Evolutionary conservation across 2,797 vertebrate genomes (phyloP).

Genomic region (Pogonophryne albipinna): DNA sequence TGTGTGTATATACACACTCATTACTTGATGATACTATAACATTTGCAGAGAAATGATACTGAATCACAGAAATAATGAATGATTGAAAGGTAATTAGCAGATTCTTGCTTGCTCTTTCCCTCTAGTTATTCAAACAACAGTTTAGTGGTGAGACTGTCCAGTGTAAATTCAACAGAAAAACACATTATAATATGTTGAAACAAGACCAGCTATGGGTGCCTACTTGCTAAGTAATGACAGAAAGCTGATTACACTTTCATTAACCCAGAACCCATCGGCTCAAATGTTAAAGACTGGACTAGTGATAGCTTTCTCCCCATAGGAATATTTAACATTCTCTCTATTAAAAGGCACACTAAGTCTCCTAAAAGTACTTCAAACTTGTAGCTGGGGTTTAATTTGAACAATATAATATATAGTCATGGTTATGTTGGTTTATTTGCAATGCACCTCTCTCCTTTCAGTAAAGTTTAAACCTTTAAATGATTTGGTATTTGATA

Average conservation of each 20-base stretch:
- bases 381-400: neutral
- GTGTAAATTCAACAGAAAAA: neutral
- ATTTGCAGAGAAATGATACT: conserved; percentile 11
- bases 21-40: conserved; percentile 6
- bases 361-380: neutral
- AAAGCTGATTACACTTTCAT: conserved; percentile 4
- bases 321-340: neutral
- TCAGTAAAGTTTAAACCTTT: neutral
- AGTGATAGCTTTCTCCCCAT: neutral
- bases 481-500: neutral
- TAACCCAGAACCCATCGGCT: neutral
- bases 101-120: neutral
- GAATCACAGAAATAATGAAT: conserved; percentile 32
- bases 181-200: conserved; percentile 14
- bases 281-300: neutral
- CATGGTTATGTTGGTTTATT: neutral
- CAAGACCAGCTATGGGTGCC: neutral
- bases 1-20: conserved; percentile 12
- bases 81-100: conserved; percentile 5
- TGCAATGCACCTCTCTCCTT: neutral
- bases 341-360: neutral
- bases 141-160: neutral
- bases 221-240: neutral
- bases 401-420: neutral
- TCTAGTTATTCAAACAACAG: neutral